A percentile compares a stretch with the other conserved stretches of the same genome.
These are phyloP conservation scores for Trinectes maculatus DNA, from an alignment of 2,113 vertebrate genomes.

Conservation along the genomic window DNA sequence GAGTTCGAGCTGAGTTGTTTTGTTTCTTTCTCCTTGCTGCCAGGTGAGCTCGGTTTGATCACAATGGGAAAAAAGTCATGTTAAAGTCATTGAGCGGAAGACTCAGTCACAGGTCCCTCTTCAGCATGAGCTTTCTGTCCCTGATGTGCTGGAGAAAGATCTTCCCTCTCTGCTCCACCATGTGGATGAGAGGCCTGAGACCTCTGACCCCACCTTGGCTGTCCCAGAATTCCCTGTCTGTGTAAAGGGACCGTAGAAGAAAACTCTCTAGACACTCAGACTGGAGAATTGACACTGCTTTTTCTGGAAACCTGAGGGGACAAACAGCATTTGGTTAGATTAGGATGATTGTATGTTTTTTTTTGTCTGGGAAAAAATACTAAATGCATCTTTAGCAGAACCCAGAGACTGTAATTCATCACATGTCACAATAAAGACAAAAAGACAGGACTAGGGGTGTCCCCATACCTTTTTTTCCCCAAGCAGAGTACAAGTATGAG, in stretches of 20 bases:
- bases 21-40: too few relatives aligned
- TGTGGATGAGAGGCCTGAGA: conserved; percentile 77
- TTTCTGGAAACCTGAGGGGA: conserved; percentile 86
- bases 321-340: conserved; percentile 6
- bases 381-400: too few relatives aligned
- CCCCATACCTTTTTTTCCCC: too few relatives aligned
- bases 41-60: not conserved
- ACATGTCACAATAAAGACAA: too few relatives aligned
- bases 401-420: too few relatives aligned
- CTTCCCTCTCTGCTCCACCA: conserved; percentile 81
- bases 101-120: conserved; percentile 70
- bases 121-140: conserved; percentile 75
- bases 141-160: conserved; percentile 84
- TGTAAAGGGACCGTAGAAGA: conserved; percentile 84
- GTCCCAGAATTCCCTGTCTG: conserved; percentile 89
- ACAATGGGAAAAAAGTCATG: too few relatives aligned
- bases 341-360: too few relatives aligned
- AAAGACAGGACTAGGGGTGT: too few relatives aligned
- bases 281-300: conserved; percentile 78
- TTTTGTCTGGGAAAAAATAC: too few relatives aligned
- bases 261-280: conserved; percentile 87
- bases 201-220: conserved; percentile 80
- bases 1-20: too few relatives aligned
- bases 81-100: too few relatives aligned
- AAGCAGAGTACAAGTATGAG: too few relatives aligned